Evolutionary conservation across 1,140 invertebrate species (phyloP).

Genomic region (Drosophila kikkawai): DNA sequence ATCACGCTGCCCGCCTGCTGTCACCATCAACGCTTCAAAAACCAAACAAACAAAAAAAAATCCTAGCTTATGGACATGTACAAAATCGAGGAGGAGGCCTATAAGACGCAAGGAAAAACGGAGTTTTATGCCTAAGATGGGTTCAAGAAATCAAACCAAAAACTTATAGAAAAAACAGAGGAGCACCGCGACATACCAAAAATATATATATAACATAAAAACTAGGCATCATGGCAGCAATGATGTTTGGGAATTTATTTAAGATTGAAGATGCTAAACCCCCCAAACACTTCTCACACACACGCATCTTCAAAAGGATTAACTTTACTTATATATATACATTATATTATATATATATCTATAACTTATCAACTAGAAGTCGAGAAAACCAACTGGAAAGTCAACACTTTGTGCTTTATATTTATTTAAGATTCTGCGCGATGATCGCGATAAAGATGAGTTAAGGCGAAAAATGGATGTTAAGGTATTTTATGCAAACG

Average conservation of each 20-base stretch:
- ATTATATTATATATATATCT: conserved; percentile 17
- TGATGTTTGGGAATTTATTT: conserved; percentile 14
- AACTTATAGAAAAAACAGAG: neutral
- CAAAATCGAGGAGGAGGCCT: conserved; percentile 97
- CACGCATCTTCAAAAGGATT: conserved; percentile 21
- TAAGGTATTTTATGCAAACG: conserved; percentile 14
- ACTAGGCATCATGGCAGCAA: conserved; percentile 10
- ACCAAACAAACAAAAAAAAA: neutral
- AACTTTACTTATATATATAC: conserved; percentile 28
- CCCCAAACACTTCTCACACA: conserved; percentile 28
- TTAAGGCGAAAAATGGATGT: neutral
- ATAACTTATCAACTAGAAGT: conserved; percentile 43
- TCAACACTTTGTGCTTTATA: conserved; percentile 82
- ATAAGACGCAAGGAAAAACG: conserved; percentile 94
- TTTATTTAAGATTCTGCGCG: conserved; percentile 65
- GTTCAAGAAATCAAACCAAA: conserved; percentile 19
- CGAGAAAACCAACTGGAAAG: conserved; percentile 61
- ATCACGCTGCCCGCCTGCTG: conserved; percentile 54
- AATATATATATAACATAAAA: conserved; percentile 10
- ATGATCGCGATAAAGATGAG: conserved; percentile 26
- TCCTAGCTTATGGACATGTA: conserved; percentile 96
- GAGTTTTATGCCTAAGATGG: conserved; percentile 93
- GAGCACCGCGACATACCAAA: conserved; percentile 46
- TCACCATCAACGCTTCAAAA: conserved; percentile 41
- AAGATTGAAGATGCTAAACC: conserved; percentile 27